Evolutionary conservation across 2,888 invertebrate species (phyloP).

Genomic region (Lithophane semibrunnea): DNA sequence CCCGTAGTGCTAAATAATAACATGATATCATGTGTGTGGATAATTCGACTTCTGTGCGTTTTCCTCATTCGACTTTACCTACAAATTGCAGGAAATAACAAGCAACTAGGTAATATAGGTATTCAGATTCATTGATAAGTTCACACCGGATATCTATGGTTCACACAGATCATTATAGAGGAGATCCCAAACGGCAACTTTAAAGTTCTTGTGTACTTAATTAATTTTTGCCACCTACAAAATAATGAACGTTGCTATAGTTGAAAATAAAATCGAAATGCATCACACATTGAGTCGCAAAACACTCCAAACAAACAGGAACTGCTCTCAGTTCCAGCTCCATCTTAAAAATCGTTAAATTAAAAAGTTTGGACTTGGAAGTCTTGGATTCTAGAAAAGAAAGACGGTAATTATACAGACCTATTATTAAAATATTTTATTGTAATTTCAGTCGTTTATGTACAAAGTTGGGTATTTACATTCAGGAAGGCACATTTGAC

Average conservation of each 20-base stretch:
- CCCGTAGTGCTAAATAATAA: too few relatives aligned
- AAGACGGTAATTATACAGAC: constrained; percentile 1
- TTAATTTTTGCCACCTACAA: background rate
- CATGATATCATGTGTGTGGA: background rate
- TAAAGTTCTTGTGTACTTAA: background rate
- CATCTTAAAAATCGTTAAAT: too few relatives aligned
- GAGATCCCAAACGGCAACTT: background rate
- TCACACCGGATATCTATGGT: background rate
- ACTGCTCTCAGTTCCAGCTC: background rate
- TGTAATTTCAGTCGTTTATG: constrained; percentile 36
- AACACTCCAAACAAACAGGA: background rate
- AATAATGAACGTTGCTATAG: background rate
- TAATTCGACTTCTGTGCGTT: background rate
- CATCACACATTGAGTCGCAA: background rate
- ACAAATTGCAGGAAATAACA: constrained; percentile 3
- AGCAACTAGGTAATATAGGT: constrained; percentile 6
- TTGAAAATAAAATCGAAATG: background rate
- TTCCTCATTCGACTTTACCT: background rate
- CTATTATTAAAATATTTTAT: constrained; percentile 23
- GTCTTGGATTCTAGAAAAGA: background rate
- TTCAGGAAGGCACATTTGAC: constrained; percentile 18
- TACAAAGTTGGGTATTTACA: constrained; percentile 25
- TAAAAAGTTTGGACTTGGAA: background rate
- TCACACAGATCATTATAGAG: background rate
- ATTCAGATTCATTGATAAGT: constrained; percentile 6